A percentile compares a stretch with the other conserved stretches of the same genome.
Conservation (phyloP, 2,113 vertebrate species). For the Cacatua alba region DNA sequence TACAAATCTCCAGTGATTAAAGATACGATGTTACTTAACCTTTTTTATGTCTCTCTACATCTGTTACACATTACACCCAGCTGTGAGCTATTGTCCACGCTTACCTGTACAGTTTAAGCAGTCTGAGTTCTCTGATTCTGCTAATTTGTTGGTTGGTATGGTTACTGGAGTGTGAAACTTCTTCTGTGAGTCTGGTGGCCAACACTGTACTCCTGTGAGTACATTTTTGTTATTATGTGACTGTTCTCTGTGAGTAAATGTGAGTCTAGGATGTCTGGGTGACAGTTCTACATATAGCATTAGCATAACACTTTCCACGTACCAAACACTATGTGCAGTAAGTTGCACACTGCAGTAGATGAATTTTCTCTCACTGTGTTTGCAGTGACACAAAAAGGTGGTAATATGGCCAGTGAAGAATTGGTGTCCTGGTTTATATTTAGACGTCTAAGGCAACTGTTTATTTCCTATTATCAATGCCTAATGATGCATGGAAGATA, state of each 20-base stretch:
- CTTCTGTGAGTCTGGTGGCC: background rate
- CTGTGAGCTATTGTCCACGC: background rate
- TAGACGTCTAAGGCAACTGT: background rate
- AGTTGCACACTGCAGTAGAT: background rate
- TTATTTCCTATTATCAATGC: background rate
- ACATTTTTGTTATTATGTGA: background rate
- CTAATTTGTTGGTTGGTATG: constrained; percentile 19
- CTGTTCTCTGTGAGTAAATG: background rate
- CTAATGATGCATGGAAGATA: background rate
- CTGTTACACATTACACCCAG: background rate
- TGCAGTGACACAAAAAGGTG: background rate
- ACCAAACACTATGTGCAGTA: background rate
- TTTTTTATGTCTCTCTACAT: background rate
- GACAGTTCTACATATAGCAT: background rate
- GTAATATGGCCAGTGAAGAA: background rate
- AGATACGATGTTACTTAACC: background rate
- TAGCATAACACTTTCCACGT: background rate
- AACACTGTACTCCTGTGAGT: background rate
- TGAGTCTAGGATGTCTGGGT: background rate
- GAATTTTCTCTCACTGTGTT: background rate
- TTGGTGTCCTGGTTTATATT: background rate
- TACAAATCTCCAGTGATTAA: background rate
- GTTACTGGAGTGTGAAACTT: constrained; percentile 3
- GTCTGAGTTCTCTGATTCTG: background rate
- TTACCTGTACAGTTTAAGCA: background rate